Percentiles rank a stretch among this genome's conserved stretches.
Evolutionary conservation across 1,140 invertebrate genomes (phyloP).

Genomic region (Aphis craccivora): DNA sequence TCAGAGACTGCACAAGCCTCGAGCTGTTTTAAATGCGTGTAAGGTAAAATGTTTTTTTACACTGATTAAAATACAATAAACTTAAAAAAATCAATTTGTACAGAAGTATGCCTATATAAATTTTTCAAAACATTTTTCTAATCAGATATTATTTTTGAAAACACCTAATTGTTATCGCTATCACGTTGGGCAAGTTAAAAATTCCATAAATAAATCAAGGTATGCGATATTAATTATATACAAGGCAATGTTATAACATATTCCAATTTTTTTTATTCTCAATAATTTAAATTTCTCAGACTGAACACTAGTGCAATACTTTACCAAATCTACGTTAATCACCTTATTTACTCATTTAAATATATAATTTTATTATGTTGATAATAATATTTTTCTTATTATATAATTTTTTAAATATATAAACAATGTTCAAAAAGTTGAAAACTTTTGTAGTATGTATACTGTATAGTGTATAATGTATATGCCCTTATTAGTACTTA

Average conservation of each 20-base stretch:
- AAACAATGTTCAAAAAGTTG: no score
- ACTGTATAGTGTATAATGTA: no score
- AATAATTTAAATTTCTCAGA: background rate
- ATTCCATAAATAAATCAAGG: background rate
- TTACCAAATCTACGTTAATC: no score
- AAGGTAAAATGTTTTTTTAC: background rate
- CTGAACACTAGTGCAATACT: background rate
- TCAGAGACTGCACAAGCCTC: background rate
- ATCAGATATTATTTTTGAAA: background rate
- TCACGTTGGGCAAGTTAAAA: background rate
- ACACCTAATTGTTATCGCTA: background rate
- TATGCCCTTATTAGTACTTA: no score
- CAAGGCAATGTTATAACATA: background rate
- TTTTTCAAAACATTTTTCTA: background rate
- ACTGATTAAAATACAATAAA: background rate
- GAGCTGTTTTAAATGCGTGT: background rate
- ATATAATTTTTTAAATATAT: background rate
- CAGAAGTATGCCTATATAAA: background rate
- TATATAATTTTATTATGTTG: background rate
- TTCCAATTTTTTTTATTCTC: background rate
- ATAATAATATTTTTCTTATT: background rate
- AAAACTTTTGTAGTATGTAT: no score
- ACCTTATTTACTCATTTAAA: background rate
- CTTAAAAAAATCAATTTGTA: background rate
- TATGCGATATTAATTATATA: background rate